Evolutionary conservation across 2,113 vertebrate genomes (phyloP), one percentile per base, ranked within the genome.

Genomic region (Smithornis capensis): DNA sequence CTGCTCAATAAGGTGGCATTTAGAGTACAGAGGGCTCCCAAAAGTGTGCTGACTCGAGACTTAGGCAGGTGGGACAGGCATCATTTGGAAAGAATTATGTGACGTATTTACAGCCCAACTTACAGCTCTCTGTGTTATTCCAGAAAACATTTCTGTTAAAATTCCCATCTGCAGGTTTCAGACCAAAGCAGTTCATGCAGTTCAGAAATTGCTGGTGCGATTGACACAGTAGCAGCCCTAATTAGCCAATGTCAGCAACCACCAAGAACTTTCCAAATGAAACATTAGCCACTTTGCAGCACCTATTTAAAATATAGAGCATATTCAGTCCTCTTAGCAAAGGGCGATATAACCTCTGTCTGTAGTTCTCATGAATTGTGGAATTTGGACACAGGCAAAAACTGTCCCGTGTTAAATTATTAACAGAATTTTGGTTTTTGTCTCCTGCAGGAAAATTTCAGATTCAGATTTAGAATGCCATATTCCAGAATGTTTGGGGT

Each of bases 221-320:
- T 19, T 94, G 87, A 76, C 83, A 89, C 74, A 77, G 22, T 45
- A 65, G 40, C 42, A 81, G 38, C 28, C 37, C 50, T 77, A 76
- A 91, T 91, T 88, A 95, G 67, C 67, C 92, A 95, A 53, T 73
- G 80, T 80, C 42, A 82, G 50, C 60, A 88, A 63, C 50, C n/a
- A 77, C 63, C 80, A 52, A 70, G 59, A 94, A 67, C 53, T 55
- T 90, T 65, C 29, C 50, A 88, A 69, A 80, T 57, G 42, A 86
- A 90, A 79, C 77, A 86, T n/a, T 50, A 88, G 19, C 62, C 59
- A 33, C 45, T 87, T 77, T 57, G 15, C n/a, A 90, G 23, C 9
- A 45, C 4, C 45, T 69, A 37, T 62, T 47, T 63, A 45, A 90
- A 68, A 63, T 25, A 57, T 16, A 37, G 12, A n/a, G 22, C 11